phyloP scores from a whole-genome alignment of 2,888 invertebrate species.

The Oegoconia quadripuncta region DNA sequence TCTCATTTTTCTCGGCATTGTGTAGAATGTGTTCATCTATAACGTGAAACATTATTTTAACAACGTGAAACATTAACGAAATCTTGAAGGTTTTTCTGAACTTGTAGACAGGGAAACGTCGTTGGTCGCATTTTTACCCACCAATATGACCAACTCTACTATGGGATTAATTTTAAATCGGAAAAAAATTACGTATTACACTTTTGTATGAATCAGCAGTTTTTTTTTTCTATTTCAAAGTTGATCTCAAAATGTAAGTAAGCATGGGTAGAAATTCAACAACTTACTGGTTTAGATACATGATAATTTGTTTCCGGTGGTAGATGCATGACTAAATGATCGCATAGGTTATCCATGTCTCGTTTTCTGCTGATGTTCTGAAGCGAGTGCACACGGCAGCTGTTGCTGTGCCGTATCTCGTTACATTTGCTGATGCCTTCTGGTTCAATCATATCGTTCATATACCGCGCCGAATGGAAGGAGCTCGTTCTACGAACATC shows the following conservation, averaged over 20 bases:
- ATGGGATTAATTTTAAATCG: too few species aligned
- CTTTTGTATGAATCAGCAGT: too few species aligned
- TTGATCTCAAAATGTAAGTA: too few species aligned
- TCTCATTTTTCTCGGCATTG: constrained; percentile 67
- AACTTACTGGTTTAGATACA: constrained; percentile 54
- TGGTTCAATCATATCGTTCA: constrained; percentile 46
- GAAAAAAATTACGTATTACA: too few species aligned
- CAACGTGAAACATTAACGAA: background rate
- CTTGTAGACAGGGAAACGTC: too few species aligned
- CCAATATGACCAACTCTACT: too few species aligned
- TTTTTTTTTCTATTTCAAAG: too few species aligned
- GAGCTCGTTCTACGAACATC: constrained; percentile 63
- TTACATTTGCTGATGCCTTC: constrained; percentile 35
- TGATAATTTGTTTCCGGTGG: constrained; percentile 62
- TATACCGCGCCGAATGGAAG: constrained; percentile 61
- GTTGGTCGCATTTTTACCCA: too few species aligned
- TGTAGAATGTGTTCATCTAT: constrained; percentile 71
- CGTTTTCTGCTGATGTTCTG: constrained; percentile 63
- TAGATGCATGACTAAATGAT: constrained; percentile 62
- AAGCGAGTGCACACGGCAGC: constrained; percentile 63
- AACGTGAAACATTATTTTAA: constrained; percentile 13
- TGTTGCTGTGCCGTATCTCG: constrained; percentile 43
- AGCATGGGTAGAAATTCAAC: too few species aligned
- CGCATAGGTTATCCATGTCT: constrained; percentile 62
- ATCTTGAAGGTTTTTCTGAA: too few species aligned